Base-by-base conservation (phyloP, 2,888 invertebrate species). In the Drosophila neutralis region DNA sequence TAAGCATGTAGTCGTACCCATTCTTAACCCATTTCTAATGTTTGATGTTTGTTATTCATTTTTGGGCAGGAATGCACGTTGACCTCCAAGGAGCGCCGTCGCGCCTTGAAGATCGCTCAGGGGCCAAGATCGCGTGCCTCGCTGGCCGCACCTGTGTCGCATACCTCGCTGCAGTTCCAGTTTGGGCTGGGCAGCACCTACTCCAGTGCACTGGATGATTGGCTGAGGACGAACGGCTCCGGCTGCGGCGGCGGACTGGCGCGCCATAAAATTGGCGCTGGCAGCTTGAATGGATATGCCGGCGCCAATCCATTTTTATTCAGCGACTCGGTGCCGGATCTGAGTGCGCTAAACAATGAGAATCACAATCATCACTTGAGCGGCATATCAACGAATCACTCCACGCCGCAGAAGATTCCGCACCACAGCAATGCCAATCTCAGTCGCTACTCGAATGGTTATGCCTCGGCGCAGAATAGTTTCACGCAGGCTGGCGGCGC, bases 51-150 rank as follows among this genome's bases (percentile, higher is more conserved):
- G 0, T 18, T 45, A 7, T 11, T 49, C 4, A 69, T 7, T 64
- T 68, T 68, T 33, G 45, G 29, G 0, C 61, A 94, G 94, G 95
- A 95, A 91, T 95, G 95, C 87, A 95, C 94, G 80, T 91, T 94
- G 85, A 94, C 94, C 78, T 95, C 95, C 79, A 95, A 95, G 90
- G 95, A 95, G 88, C 93, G 95, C 52, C 93, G 95, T 63, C 94
- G 94, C 81, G 95, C 95, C 7, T 91, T 95, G 84, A 94, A 91
- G 92, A 93, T 93, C 63, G 92, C 92, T n/a, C 93, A 93, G 75
- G 93, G 92, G 45, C 93, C 93, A 45, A 86, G 92, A 75, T 93
- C 93, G 57, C 91, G 93, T 35, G 93, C 92, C 71, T 93, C 93
- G 2, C 77, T 93, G 48, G 93, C 93, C 24, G 93, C 92, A 11